Evolutionary conservation across 2,888 invertebrate species (phyloP), one percentile per base, ranked within the genome.

Genomic region (Macrophya annulata): DNA sequence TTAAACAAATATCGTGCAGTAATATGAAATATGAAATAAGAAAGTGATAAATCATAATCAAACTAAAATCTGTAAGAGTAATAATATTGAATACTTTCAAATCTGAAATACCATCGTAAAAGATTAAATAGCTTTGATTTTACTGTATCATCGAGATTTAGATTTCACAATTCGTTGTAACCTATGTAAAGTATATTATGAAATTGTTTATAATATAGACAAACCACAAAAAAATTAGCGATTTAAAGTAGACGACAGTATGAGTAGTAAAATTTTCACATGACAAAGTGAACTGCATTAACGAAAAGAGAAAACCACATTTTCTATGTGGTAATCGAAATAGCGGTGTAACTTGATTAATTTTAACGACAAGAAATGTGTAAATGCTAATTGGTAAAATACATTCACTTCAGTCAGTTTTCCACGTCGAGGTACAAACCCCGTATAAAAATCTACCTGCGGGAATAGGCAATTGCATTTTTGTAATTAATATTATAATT

Each of bases 41-140:
- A 15, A 21, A 43, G 51, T 81, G 43, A 81, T 81, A 81, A 59
- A 62, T 81, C 40, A 62, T 62, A 21, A 81, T 40, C 21, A 74
- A 21, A 21, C 21, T n/a, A 5, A 21, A 15, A 21, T 37, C 31
- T 17, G 55, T 5, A 31, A 2, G 31, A 37, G 65, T 0, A 62
- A 62, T 21, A 62, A 21, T 68, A 68, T 31, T n/a, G n/a, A 17
- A 40, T 37, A 71, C n/a, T 12, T 40, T 31, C 40, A 17, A 51
- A 51, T 51, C 51, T 17, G 51, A 51, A 17, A 5, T 51, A 51
- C 1, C n/a, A 51, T 17, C 5, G n/a, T n/a, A n/a, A 8, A n/a
- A 55, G n/a, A 55, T 55, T 55, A n/a, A 1, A 8, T n/a, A 55
- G 55, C n/a, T 55, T n/a, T 2, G n/a, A 55, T 55, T 55, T 6